These are phyloP conservation scores for Eurystomus glaucurus DNA, from an alignment of 2,797 vertebrate species.

Conservation along the genomic window DNA sequence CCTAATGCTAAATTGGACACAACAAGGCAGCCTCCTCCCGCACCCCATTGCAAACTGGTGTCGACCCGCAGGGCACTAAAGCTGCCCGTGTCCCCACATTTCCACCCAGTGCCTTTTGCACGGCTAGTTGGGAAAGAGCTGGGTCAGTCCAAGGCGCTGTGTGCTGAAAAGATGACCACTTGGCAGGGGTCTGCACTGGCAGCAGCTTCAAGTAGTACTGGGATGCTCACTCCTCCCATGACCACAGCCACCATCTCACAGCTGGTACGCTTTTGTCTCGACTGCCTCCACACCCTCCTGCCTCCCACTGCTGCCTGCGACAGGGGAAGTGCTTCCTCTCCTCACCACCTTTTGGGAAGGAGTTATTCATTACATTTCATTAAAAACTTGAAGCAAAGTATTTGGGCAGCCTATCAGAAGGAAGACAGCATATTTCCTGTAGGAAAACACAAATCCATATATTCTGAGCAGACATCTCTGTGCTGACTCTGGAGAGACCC, in stretches of 20 bases:
- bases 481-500: neutral
- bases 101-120: neutral
- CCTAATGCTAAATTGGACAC: neutral
- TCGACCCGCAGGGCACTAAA: neutral
- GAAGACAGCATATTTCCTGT: neutral
- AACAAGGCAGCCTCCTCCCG: neutral
- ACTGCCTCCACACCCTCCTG: neutral
- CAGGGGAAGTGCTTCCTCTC: neutral
- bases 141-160: neutral
- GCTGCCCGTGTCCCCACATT: rapidly evolving
- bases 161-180: neutral
- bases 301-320: rapidly evolving
- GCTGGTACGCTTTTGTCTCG: rapidly evolving
- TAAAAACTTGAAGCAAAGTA: neutral
- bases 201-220: rapidly evolving
- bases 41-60: neutral
- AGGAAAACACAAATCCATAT: neutral
- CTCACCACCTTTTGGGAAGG: rapidly evolving
- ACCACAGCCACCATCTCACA: rapidly evolving
- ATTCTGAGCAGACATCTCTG: neutral
- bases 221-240: neutral
- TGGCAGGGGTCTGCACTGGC: neutral
- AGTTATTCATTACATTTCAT: neutral
- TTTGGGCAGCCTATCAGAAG: neutral
- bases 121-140: neutral